Conservation (phyloP, 1,140 invertebrate genomes). For the Plutomurus gul region DNA sequence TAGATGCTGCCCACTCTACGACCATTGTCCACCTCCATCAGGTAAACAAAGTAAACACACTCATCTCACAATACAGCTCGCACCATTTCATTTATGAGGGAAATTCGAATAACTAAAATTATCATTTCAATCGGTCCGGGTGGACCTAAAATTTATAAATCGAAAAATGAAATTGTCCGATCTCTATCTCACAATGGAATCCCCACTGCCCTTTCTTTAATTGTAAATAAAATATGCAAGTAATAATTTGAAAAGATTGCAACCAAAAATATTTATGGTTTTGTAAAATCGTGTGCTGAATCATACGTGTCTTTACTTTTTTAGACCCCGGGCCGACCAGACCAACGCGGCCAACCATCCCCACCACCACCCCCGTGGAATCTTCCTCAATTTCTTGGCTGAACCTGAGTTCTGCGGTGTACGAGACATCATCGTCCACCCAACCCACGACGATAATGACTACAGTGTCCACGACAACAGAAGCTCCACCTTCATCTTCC, state of each 20-base stretch:
- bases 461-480: not conserved
- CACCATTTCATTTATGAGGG: not conserved
- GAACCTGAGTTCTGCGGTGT: constrained; percentile 34
- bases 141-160: too few species aligned
- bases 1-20: constrained; percentile 75
- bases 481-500: not conserved
- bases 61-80: not conserved
- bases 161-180: too few species aligned
- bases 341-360: not conserved
- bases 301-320: not conserved
- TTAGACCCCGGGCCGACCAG: not conserved
- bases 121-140: not conserved
- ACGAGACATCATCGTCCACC: not conserved
- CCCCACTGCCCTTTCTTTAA: not conserved
- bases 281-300: too few species aligned
- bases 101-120: not conserved
- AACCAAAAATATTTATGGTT: too few species aligned
- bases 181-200: not conserved
- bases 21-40: constrained; percentile 68
- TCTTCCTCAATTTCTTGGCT: constrained; percentile 33
- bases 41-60: constrained; percentile 29
- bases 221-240: too few species aligned
- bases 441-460: not conserved
- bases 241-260: too few species aligned
- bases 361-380: constrained; percentile 9